A percentile compares a stretch with the other conserved stretches of the same genome.
These are phyloP conservation scores for Cephalotes varians DNA, from an alignment of 2,888 invertebrate genomes.

Conservation along the genomic window DNA sequence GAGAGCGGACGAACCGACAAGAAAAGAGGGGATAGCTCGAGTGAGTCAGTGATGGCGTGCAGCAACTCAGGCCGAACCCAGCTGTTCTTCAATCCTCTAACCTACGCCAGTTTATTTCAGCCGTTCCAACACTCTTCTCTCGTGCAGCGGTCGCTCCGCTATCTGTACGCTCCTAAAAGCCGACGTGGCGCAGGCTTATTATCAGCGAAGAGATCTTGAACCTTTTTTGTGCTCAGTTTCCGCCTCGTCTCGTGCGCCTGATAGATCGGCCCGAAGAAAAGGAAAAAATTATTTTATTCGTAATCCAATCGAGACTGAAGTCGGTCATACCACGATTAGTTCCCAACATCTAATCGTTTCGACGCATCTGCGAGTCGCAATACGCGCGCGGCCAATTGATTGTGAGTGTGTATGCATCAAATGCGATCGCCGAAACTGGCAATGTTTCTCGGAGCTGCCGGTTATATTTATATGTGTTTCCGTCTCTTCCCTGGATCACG, in stretches of 20 bases:
- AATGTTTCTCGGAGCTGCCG: neutral
- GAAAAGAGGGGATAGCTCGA: constrained; percentile 62
- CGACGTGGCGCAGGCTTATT: neutral
- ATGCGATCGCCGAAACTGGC: neutral
- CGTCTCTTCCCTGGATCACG: neutral
- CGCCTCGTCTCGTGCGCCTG: neutral
- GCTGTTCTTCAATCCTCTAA: constrained; percentile 80
- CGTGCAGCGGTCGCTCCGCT: neutral
- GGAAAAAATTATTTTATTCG: neutral
- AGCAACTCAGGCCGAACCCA: constrained; percentile 80
- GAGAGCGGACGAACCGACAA: constrained; percentile 31
- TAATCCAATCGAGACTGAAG: neutral
- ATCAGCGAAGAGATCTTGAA: neutral
- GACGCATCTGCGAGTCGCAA: neutral
- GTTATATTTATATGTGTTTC: neutral
- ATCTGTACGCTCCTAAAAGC: neutral
- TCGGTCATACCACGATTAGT: neutral
- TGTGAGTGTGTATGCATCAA: neutral
- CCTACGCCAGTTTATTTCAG: constrained; percentile 78
- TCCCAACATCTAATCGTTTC: neutral
- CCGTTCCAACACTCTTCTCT: constrained; percentile 58
- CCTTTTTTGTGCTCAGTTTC: neutral
- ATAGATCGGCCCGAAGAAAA: neutral
- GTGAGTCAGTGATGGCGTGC: constrained; percentile 82
- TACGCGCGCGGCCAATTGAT: neutral